phyloP scores from a whole-genome alignment of 2,113 vertebrate species.

The Asarcornis scutulata region DNA sequence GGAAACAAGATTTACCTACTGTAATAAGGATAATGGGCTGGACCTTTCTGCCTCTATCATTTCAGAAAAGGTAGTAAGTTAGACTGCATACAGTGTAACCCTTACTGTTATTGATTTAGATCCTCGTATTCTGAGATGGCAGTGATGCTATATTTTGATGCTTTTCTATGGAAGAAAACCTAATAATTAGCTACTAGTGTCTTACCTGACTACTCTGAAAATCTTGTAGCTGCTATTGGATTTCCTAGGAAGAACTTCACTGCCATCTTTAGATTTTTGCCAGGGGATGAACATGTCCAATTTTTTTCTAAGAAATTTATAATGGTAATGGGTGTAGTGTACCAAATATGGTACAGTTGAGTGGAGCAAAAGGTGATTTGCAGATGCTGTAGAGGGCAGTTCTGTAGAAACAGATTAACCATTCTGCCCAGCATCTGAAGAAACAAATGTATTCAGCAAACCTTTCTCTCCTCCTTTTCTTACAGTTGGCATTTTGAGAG shows the following conservation, averaged over 20 bases:
- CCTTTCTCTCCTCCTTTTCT: constrained; percentile 18
- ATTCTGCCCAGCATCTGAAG: background rate
- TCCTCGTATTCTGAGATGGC: background rate
- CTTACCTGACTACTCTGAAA: background rate
- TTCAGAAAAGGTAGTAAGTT: background rate
- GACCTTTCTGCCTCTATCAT: background rate
- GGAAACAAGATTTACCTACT: background rate
- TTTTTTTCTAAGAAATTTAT: background rate
- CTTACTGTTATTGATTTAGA: background rate
- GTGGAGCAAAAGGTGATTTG: background rate
- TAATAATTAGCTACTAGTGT: background rate
- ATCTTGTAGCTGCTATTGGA: background rate
- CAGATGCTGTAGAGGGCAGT: background rate
- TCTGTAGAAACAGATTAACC: background rate
- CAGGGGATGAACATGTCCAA: background rate
- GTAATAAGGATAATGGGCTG: background rate
- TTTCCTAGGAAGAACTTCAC: background rate
- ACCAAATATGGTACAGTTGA: background rate
- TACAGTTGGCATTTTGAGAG: constrained; percentile 84
- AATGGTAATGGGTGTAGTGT: background rate
- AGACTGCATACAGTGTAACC: background rate
- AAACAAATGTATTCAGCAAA: background rate
- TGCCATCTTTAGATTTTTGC: background rate
- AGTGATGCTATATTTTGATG: background rate
- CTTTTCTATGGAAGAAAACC: background rate